Percentiles rank a stretch among this genome's conserved stretches.
phyloP scores from a whole-genome alignment of 2,888 invertebrate species.

The Andrena haemorrhoa region DNA sequence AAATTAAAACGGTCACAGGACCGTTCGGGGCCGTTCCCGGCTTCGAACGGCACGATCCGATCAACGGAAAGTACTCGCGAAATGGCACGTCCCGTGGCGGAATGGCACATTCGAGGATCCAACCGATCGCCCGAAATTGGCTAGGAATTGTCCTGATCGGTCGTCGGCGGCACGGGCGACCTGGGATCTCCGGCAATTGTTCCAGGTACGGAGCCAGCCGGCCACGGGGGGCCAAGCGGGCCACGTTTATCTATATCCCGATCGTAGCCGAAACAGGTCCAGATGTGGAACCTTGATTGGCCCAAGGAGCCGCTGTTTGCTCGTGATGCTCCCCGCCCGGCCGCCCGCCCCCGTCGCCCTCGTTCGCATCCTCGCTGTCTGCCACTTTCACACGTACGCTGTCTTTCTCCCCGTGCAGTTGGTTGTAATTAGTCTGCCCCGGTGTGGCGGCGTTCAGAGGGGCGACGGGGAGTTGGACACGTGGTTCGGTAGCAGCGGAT shows the following conservation, averaged over 20 bases:
- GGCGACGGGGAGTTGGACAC: slow-evolving; percentile 7
- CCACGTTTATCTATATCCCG: slow-evolving; percentile 49
- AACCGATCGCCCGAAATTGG: slow-evolving; percentile 60
- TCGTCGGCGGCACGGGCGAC: slow-evolving; percentile 47
- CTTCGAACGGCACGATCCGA: slow-evolving; percentile 48
- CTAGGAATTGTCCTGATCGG: slow-evolving; percentile 53
- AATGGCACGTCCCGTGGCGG: slow-evolving; percentile 47
- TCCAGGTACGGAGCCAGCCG: slow-evolving; percentile 16
- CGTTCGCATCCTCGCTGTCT: background rate
- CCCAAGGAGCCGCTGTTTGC: slow-evolving; percentile 56
- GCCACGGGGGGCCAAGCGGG: slow-evolving; percentile 10
- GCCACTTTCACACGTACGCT: background rate
- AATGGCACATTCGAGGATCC: slow-evolving; percentile 55
- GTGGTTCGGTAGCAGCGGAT: slow-evolving; percentile 63
- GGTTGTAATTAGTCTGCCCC: slow-evolving; percentile 66
- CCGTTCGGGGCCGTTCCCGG: slow-evolving; percentile 25
- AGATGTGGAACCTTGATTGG: slow-evolving; percentile 52
- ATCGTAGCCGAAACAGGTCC: slow-evolving; percentile 47
- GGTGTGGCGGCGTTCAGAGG: slow-evolving; percentile 6
- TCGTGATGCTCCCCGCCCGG: slow-evolving; percentile 19
- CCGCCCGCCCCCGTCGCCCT: background rate
- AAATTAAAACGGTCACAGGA: slow-evolving; percentile 54
- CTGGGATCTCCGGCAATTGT: slow-evolving; percentile 56
- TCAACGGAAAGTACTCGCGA: slow-evolving; percentile 55
- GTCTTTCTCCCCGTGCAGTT: slow-evolving; percentile 30